Percentiles rank a stretch among this genome's conserved stretches.
Evolutionary conservation across 2,888 invertebrate genomes (phyloP).

Genomic region (Azorinus chamasolen): DNA sequence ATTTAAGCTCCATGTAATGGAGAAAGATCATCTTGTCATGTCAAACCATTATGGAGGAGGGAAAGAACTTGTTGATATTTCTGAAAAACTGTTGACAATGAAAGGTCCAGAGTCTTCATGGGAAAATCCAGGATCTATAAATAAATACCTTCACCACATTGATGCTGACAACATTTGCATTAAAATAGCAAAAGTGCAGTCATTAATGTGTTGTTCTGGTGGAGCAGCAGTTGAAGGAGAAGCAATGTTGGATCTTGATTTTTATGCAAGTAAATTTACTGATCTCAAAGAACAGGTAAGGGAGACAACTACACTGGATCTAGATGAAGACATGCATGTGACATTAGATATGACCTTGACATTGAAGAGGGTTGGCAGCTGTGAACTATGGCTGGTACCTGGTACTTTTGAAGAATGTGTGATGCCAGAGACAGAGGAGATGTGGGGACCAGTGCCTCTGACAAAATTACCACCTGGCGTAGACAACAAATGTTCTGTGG

Average conservation of each 20-base stretch:
- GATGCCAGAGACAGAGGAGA: constrained; percentile 83
- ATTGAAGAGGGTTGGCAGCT: constrained; percentile 68
- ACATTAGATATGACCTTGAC: constrained; percentile 56
- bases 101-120: constrained; percentile 75
- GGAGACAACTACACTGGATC: constrained; percentile 49
- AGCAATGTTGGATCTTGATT: constrained; percentile 34
- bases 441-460: constrained; percentile 85
- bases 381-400: constrained; percentile 80
- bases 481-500: constrained; percentile 84
- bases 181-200: constrained; percentile 25
- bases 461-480: constrained; percentile 80
- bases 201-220: constrained; percentile 32
- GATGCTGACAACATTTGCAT: constrained; percentile 60
- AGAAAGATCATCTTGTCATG: constrained; percentile 61
- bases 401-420: constrained; percentile 84
- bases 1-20: constrained; percentile 74
- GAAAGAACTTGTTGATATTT: constrained; percentile 54
- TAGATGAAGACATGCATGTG: constrained; percentile 42
- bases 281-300: constrained; percentile 16
- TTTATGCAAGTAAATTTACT: constrained; percentile 27
- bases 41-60: constrained; percentile 40
- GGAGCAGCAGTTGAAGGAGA: constrained; percentile 23
- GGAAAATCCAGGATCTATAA: constrained; percentile 73
- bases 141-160: constrained; percentile 84
- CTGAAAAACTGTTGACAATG: constrained; percentile 53